Conservation (phyloP, 2,888 invertebrate genomes). For the Diloba caeruleocephala region DNA sequence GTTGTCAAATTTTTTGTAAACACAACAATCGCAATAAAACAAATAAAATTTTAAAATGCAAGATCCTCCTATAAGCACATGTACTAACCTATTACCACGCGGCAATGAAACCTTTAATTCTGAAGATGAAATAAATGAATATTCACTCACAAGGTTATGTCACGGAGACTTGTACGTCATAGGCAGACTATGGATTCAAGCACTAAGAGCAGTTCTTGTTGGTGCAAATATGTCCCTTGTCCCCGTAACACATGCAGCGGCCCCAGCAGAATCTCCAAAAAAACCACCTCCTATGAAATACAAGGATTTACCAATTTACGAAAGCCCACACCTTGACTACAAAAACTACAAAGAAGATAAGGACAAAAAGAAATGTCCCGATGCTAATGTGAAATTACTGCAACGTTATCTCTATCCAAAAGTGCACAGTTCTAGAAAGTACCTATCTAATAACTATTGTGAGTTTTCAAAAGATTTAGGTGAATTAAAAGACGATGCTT, state of each 20-base stretch:
- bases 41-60: constrained; percentile 38
- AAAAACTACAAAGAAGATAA: constrained; percentile 64
- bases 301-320: constrained; percentile 72
- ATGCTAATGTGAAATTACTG: constrained; percentile 60
- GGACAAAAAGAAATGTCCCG: constrained; percentile 61
- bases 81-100: too few species aligned
- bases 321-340: constrained; percentile 70
- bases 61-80: constrained; percentile 4
- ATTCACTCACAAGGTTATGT: constrained; percentile 42
- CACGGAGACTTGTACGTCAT: constrained; percentile 66
- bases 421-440: constrained; percentile 56
- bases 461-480: constrained; percentile 32
- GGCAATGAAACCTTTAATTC: constrained; percentile 36
- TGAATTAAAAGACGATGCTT: constrained; percentile 30
- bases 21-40: constrained; percentile 29
- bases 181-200: constrained; percentile 68
- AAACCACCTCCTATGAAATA: constrained; percentile 75
- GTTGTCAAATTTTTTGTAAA: constrained; percentile 58
- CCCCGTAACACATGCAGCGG: constrained; percentile 67
- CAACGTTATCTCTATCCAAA: constrained; percentile 66
- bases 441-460: constrained; percentile 12
- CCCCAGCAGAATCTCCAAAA: constrained; percentile 42
- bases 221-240: constrained; percentile 63
- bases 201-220: constrained; percentile 59
- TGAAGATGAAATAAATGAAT: constrained; percentile 46